phyloP scores from a whole-genome alignment of 2,888 invertebrate species.

The Steinernema hermaphroditum region DNA sequence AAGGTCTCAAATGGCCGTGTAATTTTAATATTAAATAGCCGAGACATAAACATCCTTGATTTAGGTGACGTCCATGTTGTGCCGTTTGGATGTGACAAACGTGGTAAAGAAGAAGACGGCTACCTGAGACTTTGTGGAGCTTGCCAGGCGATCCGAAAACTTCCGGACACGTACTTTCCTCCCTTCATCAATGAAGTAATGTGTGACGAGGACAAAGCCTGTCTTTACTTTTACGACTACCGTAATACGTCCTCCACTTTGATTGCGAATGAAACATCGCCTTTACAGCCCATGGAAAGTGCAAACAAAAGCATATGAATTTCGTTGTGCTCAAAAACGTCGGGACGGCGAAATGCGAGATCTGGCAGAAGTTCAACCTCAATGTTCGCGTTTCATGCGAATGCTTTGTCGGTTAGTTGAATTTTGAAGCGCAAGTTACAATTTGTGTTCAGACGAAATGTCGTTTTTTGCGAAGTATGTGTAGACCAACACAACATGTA shows the following conservation, averaged over 20 bases:
- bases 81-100: conserved; percentile 66
- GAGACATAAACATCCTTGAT: not conserved
- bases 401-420: conserved; percentile 65
- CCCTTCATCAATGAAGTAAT: conserved; percentile 67
- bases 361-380: conserved; percentile 66
- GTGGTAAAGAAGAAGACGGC: conserved; percentile 65
- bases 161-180: conserved; percentile 66
- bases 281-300: conserved; percentile 66
- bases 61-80: conserved; percentile 65
- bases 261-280: conserved; percentile 6
- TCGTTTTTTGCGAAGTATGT: conserved; percentile 67
- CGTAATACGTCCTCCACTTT: conserved; percentile 47
- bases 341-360: conserved; percentile 64
- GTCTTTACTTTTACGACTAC: conserved; percentile 66
- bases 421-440: not conserved
- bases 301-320: conserved; percentile 67
- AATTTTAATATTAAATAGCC: no score
- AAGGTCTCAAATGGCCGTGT: not conserved
- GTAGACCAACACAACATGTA: conserved; percentile 35
- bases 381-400: conserved; percentile 67
- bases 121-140: conserved; percentile 66
- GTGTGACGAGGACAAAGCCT: conserved; percentile 66
- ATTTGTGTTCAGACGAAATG: conserved; percentile 60
- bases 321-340: conserved; percentile 66
- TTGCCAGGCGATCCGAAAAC: conserved; percentile 63